A percentile compares a stretch with the other conserved stretches of the same genome.
phyloP scores from a whole-genome alignment of 2,888 invertebrate genomes.

The Sphinx pinastri region DNA sequence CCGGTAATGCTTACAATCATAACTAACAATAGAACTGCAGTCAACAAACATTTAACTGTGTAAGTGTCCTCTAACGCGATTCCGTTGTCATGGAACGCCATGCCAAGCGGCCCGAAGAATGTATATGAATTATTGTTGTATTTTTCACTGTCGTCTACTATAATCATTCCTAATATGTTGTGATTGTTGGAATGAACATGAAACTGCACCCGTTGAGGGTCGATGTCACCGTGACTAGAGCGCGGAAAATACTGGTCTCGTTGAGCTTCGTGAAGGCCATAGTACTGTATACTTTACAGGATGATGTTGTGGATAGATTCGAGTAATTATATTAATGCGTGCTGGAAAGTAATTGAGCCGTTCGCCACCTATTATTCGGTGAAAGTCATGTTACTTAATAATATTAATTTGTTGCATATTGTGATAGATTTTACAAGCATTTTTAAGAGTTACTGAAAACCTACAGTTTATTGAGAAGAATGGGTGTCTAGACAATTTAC shows the following conservation, averaged over 20 bases:
- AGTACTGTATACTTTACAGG: slow-evolving; percentile 45
- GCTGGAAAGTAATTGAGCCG: slow-evolving; percentile 13
- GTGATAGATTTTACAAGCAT: neutral
- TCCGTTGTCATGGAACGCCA: slow-evolving; percentile 61
- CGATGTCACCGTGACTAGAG: slow-evolving; percentile 46
- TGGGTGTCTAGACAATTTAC: too few species aligned
- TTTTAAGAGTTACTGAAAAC: neutral
- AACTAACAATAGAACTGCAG: slow-evolving; percentile 84
- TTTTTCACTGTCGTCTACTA: slow-evolving; percentile 45
- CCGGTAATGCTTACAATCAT: slow-evolving; percentile 89
- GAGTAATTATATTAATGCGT: slow-evolving; percentile 30
- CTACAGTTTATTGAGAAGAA: too few species aligned
- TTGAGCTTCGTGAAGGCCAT: slow-evolving; percentile 41
- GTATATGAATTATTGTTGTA: slow-evolving; percentile 61
- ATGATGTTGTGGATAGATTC: slow-evolving; percentile 33
- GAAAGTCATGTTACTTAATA: slow-evolving; percentile 1
- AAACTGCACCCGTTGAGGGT: slow-evolving; percentile 15
- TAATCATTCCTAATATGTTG: slow-evolving; percentile 31
- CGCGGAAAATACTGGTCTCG: slow-evolving; percentile 51
- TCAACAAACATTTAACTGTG: slow-evolving; percentile 78
- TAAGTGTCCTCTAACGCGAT: slow-evolving; percentile 77
- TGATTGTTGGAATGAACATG: neutral
- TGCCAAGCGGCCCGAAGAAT: slow-evolving; percentile 65
- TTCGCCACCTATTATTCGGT: neutral
- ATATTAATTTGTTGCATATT: slow-evolving; percentile 4